Base-by-base conservation (phyloP, 2,113 vertebrate genomes). In the Piliocolobus tephrosceles region DNA sequence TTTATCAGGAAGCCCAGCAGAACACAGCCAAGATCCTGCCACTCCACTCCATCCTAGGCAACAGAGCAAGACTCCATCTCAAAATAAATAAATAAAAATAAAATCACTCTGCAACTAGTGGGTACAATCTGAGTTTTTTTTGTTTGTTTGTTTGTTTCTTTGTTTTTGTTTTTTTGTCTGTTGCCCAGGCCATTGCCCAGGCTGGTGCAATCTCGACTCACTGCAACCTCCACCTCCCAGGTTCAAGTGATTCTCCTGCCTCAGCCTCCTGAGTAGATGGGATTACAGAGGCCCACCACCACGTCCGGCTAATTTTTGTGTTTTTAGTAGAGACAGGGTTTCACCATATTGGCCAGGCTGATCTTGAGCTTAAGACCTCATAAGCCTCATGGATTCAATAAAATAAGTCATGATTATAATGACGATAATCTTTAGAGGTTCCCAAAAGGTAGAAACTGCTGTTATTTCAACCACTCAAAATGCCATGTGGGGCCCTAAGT, bases 31-130 rank as follows among this genome's bases (percentile, higher is more conserved):
- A 64, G 27, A 64, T 64, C 12, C 1, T 64, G 61, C 30, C 12
- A 6, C 61, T 32, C 12, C 5, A 32, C 61, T 64, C 27, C 61
- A 64, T 12, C 27, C 27, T 64, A 30, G 61, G 27, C 12, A 13
- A 64, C 27, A 64, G 61, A 32, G 27, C 12, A 13, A 64, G 30
- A 64, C 61, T 38, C 16, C 35, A 10, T 70, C n/a, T 70, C 35
- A 70, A 70, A 70, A 70, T 70, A n/a, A 22, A 70, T 32, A 64
- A 32, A 64, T 64, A 38, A 90, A 96, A 96, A 91, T 70, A 84
- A 98, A 97, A 90, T 68, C 66, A 58, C 45, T 91, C 40, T 78
- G 50, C 22, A 92, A 68, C 75, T 90, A 35, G 13, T 16, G 43
- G n/a, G 3, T 87, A 52, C 47, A 94, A 89, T 45, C 4, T 87